Base-by-base conservation (phyloP, 1,140 invertebrate genomes). In the Drosophila rufa region DNA sequence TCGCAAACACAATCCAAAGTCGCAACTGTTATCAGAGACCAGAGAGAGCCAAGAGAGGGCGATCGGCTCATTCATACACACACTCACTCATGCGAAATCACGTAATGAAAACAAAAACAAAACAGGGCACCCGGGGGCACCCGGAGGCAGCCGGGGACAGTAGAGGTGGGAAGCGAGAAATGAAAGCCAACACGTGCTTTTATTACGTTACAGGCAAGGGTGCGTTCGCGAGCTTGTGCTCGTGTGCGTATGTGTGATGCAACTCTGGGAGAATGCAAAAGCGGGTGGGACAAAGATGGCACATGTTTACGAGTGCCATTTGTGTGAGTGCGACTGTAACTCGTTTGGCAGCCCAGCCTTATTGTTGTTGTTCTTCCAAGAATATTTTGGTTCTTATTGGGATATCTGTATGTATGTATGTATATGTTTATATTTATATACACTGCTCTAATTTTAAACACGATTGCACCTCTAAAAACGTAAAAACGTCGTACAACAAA, bases 171-270 rank as follows among this genome's bases (percentile, higher is more conserved):
- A 22, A 47, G 55, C 73, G 61, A 70, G 51, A 82, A 84, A 90
- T 71, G 81, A 90, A 90, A 90, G 71, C 62, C 81, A 90, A 90
- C 85, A 90, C 85, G 85, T 90, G 85, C 85, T 90, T 90, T 90
- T 90, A 90, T 90, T 85, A 91, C 80, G 79, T 79, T 86, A 79
- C 68, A 46, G 68, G 65, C 50, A 71, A 68, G 66, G 66, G 64
- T 70, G 73, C 51, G 50, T 67, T 14, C 59, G 48, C 45, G 11
- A 33, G 38, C 17, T 55, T 38, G 59, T 40, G 19, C 25, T 45
- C 56, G 51, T 50, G 27, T 65, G 56, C 66, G 47, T 66, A 17
- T 59, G 53, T 38, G 80, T 84, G 85, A 90, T 84, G 84, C 85
- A 87, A 90, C 68, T 66, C 61, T 48, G 60, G 57, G 64, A 67